phyloP scores from a whole-genome alignment of 92 coral and sea anemone species.

The Scolanthus callimorphus region DNA sequence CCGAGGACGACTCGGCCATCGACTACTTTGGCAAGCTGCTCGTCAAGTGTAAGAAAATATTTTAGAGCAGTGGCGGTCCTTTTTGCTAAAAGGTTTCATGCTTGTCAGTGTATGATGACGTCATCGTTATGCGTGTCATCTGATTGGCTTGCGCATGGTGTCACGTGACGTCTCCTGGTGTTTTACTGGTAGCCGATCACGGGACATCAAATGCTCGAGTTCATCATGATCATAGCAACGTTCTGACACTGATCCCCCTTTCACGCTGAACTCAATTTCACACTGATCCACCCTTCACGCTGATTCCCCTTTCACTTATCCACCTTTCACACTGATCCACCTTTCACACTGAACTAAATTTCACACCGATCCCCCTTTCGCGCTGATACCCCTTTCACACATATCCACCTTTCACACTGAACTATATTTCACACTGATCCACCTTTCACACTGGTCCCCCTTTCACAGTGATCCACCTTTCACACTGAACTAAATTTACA shows the following conservation, averaged over 20 bases:
- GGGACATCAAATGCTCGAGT: slow-evolving; percentile 13
- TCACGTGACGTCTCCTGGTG: slow-evolving; percentile 57
- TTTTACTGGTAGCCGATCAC: slow-evolving; percentile 37
- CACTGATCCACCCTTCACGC: no score
- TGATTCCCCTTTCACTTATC: no score
- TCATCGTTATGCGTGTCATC: slow-evolving; percentile 95
- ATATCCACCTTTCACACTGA: no score
- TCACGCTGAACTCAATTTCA: no score
- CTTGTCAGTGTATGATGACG: slow-evolving; percentile 75
- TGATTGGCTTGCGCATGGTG: slow-evolving; percentile 66
- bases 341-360: no score
- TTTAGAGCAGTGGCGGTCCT: not conserved
- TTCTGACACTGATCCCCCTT: slow-evolving; percentile 41
- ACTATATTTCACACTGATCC: no score
- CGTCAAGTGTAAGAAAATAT: slow-evolving; percentile 53
- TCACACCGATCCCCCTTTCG: no score
- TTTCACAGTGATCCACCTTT: no score
- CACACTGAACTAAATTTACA: no score
- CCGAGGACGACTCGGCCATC: slow-evolving; percentile 92
- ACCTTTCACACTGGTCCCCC: no score
- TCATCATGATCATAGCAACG: slow-evolving; percentile 51
- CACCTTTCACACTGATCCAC: no score
- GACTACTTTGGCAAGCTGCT: slow-evolving; percentile 89
- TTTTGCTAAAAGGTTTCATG: not conserved
- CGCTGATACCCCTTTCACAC: no score